phyloP scores from a whole-genome alignment of 2,888 invertebrate species.

The Habrosyne pyritoides region DNA sequence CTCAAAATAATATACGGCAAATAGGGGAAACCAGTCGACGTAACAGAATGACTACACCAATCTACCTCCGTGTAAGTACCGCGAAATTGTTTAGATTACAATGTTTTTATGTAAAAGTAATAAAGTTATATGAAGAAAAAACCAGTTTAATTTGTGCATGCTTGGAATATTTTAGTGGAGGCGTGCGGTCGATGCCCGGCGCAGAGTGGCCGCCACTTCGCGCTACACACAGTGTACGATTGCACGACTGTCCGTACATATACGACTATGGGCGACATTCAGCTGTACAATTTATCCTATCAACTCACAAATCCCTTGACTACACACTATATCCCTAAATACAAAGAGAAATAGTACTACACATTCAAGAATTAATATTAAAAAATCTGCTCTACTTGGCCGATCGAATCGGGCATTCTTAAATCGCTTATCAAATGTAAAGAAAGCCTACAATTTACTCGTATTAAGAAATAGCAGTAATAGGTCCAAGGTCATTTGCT shows the following conservation, averaged over 20 bases:
- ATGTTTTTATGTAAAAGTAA: slow-evolving; percentile 75
- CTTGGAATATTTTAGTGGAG: slow-evolving; percentile 80
- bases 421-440: no score
- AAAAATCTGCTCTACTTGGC: no score
- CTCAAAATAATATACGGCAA: not conserved
- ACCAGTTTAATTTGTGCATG: slow-evolving; percentile 83
- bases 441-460: not conserved
- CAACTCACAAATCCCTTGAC: slow-evolving; percentile 22
- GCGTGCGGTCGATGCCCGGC: slow-evolving; percentile 78
- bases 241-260: slow-evolving; percentile 22
- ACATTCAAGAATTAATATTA: no score
- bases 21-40: not conserved
- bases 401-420: no score
- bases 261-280: slow-evolving; percentile 11
- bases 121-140: slow-evolving; percentile 73
- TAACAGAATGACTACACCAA: slow-evolving; percentile 2
- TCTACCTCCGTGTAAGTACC: slow-evolving; percentile 24
- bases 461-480: no score
- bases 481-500: no score
- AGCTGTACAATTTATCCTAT: slow-evolving; percentile 29
- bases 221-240: slow-evolving; percentile 24
- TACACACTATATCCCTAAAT: slow-evolving; percentile 19
- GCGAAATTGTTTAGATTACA: slow-evolving; percentile 50
- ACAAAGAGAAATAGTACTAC: no score
- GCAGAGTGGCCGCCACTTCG: slow-evolving; percentile 31